These are phyloP conservation scores for Hyaena hyaena DNA, from an alignment of 2,113 vertebrate genomes.

Conservation along the genomic window DNA sequence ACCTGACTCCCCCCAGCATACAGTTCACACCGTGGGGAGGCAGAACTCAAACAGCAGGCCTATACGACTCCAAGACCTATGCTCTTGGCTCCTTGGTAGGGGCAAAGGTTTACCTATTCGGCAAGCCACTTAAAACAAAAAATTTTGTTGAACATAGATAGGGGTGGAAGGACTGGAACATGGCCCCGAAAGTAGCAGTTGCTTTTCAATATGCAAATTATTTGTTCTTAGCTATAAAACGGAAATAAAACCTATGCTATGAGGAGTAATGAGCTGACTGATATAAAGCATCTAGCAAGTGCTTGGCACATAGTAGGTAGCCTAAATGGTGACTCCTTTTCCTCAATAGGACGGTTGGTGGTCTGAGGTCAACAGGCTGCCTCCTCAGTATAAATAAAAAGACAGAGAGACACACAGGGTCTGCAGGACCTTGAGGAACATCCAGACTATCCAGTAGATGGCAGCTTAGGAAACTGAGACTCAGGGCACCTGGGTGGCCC, in stretches of 20 bases:
- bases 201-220: not conserved
- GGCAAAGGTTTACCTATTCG: not conserved
- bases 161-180: not conserved
- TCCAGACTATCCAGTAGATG: not conserved
- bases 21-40: not conserved
- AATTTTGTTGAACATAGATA: not conserved
- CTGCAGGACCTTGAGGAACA: not conserved
- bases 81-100: not conserved
- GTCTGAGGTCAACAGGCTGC: not conserved
- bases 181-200: not conserved
- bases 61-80: not conserved
- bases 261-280: not conserved
- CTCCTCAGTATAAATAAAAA: not conserved
- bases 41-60: constrained; percentile 2
- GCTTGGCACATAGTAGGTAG: not conserved
- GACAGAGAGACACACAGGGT: not conserved
- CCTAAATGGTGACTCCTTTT: not conserved
- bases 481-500: too few relatives aligned
- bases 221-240: not conserved
- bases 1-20: not conserved
- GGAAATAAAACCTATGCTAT: not conserved
- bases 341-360: not conserved
- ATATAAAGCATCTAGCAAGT: not conserved
- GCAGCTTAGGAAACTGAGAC: not conserved
- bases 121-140: not conserved